Evolutionary conservation across 2,797 vertebrate species (phyloP), one percentile per base, ranked within the genome.

Genomic region (Dipus sagitta): DNA sequence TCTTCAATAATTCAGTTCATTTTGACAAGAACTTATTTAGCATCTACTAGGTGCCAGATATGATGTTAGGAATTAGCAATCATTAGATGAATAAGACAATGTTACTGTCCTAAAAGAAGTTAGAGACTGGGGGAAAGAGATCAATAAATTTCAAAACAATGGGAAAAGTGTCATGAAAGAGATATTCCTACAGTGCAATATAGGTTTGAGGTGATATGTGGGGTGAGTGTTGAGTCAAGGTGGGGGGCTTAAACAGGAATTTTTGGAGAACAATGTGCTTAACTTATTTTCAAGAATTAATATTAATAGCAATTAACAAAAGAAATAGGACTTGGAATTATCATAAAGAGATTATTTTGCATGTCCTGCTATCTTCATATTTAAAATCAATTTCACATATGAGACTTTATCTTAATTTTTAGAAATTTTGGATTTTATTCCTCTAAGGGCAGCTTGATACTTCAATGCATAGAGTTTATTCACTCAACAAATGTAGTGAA

Each of bases 1-100:
- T 95, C 92, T 96, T 94, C 86, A 96, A 79, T 38, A 84, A 95
- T 95, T 95, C 95, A 92, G 92, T 90, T 95, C 88, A 83, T 86
- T 86, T 88, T 58, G 62, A 34, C 21, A 21, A 90, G 95, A 95
- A 95, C 75, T 93, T 95, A 96, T 76, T 97, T 96, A 96, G 80
- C 93, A 95, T 93, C 68, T 95, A 96, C 90, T 95, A 95, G 87
- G 65, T 93, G 90, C 26, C 90, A 91, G 79, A 84, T 92, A 93
- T 64, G 86, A 54, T 91, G 83, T 67, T 84, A 92, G 86, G 79
- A 94, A 93, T 93, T 95, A 95, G 65, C 60, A 77, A 84, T 70
- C 54, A 89, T 94, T 94, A 93, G 58, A 90, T 86, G 79, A 88
- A 90, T 81, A 92, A 93, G 88, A 95, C 32, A 77, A 70, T 90